phyloP scores from a whole-genome alignment of 2,113 vertebrate species.

The Python bivittatus region DNA sequence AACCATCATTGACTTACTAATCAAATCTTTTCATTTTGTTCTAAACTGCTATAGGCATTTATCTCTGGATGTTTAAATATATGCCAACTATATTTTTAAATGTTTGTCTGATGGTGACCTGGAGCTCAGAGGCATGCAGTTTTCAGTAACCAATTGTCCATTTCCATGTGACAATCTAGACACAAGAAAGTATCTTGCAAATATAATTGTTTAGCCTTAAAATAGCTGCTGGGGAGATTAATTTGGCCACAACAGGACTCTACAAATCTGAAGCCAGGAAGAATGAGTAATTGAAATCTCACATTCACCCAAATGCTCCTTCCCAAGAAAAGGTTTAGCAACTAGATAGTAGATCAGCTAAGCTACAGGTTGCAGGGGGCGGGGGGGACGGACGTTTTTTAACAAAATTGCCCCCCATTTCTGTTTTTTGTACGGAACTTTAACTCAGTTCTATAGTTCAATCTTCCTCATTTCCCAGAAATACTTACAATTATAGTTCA shows the following conservation, averaged over 20 bases:
- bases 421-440: background rate
- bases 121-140: background rate
- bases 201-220: background rate
- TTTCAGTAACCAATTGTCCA: background rate
- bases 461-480: background rate
- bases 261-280: background rate
- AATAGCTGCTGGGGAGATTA: background rate
- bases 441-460: background rate
- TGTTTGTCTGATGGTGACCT: background rate
- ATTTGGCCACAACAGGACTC: background rate
- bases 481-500: background rate
- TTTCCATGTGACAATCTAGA: background rate
- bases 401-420: background rate
- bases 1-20: background rate
- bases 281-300: background rate
- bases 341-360: background rate
- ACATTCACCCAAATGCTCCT: background rate
- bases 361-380: background rate
- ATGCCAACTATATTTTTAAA: background rate
- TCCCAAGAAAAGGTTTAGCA: background rate
- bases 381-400: too few relatives aligned
- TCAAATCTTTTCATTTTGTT: background rate
- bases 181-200: background rate
- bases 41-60: background rate
- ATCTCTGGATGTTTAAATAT: background rate